Evolutionary conservation across 2,797 vertebrate species (phyloP).

Genomic region (Poecilia picta): DNA sequence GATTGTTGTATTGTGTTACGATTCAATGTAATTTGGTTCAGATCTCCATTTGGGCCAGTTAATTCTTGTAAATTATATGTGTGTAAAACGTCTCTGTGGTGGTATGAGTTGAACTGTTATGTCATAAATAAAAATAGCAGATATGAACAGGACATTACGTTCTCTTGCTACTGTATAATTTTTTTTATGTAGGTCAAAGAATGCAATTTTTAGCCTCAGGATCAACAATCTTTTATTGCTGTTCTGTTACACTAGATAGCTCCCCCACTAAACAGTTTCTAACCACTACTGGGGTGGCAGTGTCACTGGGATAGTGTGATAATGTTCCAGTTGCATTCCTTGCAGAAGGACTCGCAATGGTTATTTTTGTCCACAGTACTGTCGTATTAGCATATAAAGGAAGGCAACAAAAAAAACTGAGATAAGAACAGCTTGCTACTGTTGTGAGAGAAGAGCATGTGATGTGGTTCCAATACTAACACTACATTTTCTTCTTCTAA

Average conservation of each 20-base stretch:
- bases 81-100: not conserved
- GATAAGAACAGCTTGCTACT: not conserved
- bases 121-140: not conserved
- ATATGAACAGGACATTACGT: not conserved
- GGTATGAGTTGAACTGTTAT: not conserved
- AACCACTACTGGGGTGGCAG: not conserved
- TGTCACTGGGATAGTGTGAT: not conserved
- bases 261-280: not conserved
- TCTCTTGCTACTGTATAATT: not conserved
- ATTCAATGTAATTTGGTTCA: not conserved
- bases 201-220: not conserved
- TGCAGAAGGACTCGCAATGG: not conserved
- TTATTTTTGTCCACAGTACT: not conserved
- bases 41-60: not conserved
- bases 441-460: not conserved
- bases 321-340: not conserved
- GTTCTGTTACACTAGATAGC: not conserved
- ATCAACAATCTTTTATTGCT: not conserved
- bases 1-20: not conserved
- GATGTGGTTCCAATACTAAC: not conserved
- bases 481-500: not conserved
- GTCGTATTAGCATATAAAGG: not conserved
- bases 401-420: not conserved
- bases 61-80: not conserved
- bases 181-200: not conserved